phyloP scores from a whole-genome alignment of 2,797 vertebrate genomes.

The Carduelis carduelis region DNA sequence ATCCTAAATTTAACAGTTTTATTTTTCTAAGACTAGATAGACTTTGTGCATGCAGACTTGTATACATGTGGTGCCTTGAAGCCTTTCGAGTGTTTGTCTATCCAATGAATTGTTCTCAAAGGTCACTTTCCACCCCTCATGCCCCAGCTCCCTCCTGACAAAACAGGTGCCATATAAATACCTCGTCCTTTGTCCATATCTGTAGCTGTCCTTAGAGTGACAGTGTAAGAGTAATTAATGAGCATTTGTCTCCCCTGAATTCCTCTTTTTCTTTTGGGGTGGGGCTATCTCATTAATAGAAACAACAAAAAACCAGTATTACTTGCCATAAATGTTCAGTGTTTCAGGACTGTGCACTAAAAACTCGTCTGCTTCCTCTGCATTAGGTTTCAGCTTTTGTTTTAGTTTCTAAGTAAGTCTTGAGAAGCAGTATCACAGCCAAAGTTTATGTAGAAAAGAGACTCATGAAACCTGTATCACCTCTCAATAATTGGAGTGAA shows the following conservation, averaged over 20 bases:
- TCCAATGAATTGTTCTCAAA: background rate
- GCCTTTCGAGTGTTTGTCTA: background rate
- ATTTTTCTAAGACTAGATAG: background rate
- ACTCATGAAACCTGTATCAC: background rate
- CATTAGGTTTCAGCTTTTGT: background rate
- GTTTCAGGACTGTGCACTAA: background rate
- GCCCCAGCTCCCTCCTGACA: background rate
- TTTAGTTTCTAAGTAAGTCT: background rate
- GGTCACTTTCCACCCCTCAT: background rate
- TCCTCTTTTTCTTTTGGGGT: background rate
- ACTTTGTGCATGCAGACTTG: background rate
- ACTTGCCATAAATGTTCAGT: background rate
- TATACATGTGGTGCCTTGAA: background rate
- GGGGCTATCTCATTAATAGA: background rate
- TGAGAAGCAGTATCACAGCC: background rate
- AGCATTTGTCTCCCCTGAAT: background rate
- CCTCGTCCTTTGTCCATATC: background rate
- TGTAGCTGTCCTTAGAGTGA: background rate
- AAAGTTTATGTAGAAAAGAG: background rate
- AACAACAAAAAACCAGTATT: background rate
- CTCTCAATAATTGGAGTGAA: background rate
- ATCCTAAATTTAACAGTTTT: background rate
- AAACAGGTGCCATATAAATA: background rate
- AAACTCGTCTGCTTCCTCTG: background rate
- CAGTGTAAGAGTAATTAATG: rapidly evolving